phyloP scores from a whole-genome alignment of 2,888 invertebrate genomes.

The Morpho deidamia region DNA sequence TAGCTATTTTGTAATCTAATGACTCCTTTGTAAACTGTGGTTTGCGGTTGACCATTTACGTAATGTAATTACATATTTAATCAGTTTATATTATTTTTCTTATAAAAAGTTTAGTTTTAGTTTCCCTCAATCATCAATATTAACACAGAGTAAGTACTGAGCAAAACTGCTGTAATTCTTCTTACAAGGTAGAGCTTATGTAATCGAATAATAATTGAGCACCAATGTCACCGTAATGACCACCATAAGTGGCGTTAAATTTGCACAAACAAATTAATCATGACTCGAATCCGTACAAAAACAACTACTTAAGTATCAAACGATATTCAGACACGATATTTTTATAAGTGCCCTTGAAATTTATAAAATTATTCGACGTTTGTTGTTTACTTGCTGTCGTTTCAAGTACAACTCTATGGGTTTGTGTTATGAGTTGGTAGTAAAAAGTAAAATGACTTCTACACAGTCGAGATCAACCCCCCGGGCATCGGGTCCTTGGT shows the following conservation, averaged over 20 bases:
- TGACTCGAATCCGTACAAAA: background rate
- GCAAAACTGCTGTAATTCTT: too few species aligned
- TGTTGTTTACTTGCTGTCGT: background rate
- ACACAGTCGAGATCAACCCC: too few species aligned
- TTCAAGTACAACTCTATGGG: background rate
- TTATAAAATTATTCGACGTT: background rate
- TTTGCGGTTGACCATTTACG: slow-evolving; percentile 16
- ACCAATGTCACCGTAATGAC: background rate
- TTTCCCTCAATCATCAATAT: too few species aligned
- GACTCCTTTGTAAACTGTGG: slow-evolving; percentile 6
- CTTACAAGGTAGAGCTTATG: too few species aligned
- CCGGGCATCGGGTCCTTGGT: too few species aligned
- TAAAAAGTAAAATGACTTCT: too few species aligned
- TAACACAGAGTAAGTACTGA: too few species aligned
- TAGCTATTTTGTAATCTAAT: slow-evolving; percentile 11
- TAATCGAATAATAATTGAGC: too few species aligned
- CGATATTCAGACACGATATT: background rate
- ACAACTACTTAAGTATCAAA: background rate
- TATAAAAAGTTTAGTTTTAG: too few species aligned
- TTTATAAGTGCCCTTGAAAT: background rate
- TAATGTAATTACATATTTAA: slow-evolving; percentile 6
- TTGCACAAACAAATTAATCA: background rate
- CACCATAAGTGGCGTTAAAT: background rate
- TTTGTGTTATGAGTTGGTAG: too few species aligned
- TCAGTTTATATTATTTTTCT: too few species aligned